Conservation (phyloP, 2,888 invertebrate genomes). For the Parelbella ahira region DNA sequence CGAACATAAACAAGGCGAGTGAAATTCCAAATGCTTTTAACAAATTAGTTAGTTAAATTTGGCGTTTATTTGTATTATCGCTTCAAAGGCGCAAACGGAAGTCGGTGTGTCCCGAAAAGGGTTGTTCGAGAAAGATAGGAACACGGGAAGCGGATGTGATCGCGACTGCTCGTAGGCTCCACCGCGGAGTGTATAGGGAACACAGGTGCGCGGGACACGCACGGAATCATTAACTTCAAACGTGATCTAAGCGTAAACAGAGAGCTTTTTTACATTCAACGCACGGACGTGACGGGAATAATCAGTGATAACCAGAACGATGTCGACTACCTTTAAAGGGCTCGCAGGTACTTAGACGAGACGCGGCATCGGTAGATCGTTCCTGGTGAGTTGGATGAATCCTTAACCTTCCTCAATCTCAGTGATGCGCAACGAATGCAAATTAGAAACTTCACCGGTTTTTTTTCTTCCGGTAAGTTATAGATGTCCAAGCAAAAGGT, state of each 20-base stretch:
- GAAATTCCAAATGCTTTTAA: conserved; percentile 4
- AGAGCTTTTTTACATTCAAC: conserved; percentile 20
- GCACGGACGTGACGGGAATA: conserved; percentile 11
- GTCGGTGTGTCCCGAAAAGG: conserved; percentile 37
- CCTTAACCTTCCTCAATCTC: conserved; percentile 17
- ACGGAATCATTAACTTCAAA: conserved; percentile 45
- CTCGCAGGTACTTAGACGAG: too few species aligned
- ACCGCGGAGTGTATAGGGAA: conserved; percentile 25
- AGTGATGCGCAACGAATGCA: too few species aligned
- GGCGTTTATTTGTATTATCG: conserved; percentile 27
- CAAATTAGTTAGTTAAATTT: conserved; percentile 23
- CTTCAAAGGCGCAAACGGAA: conserved; percentile 37
- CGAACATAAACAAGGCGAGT: conserved; percentile 1
- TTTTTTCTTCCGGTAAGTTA: too few species aligned
- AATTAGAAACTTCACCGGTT: too few species aligned
- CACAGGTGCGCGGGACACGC: conserved; percentile 53
- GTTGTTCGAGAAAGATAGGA: conserved; percentile 46
- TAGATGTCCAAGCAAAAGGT: too few species aligned
- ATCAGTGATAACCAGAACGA: conserved; percentile 12
- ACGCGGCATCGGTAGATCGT: too few species aligned
- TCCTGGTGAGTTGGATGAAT: conserved; percentile 1
- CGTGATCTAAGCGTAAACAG: conserved; percentile 42
- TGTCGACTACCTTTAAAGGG: conserved; percentile 1
- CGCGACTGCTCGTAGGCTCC: conserved; percentile 39
- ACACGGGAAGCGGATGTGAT: conserved; percentile 71